Evolutionary conservation across 2,113 vertebrate genomes (phyloP).

Genomic region (Rhineura floridana): DNA sequence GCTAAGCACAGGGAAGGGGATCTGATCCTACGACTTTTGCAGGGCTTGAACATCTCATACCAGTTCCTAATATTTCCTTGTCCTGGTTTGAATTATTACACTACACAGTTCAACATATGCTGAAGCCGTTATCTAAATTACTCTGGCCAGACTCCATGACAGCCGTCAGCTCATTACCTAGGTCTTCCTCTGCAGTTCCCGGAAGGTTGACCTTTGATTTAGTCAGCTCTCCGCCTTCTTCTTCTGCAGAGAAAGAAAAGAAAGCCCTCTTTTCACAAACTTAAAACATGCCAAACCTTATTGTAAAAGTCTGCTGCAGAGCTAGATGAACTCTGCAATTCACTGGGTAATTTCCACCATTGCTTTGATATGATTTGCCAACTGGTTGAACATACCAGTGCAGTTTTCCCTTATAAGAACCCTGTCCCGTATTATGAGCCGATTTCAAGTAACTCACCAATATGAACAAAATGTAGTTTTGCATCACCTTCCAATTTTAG

Average conservation of each 20-base stretch:
- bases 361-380: not conserved
- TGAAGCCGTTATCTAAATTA: not conserved
- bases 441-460: not conserved
- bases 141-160: not conserved
- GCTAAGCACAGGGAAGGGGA: too few species aligned
- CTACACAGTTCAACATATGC: not conserved
- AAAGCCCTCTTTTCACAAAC: not conserved
- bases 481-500: not conserved
- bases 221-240: conserved; percentile 79
- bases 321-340: not conserved
- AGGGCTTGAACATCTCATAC: not conserved
- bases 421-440: too few species aligned
- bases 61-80: not conserved
- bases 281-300: rapidly evolving
- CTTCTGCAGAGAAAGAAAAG: conserved; percentile 66
- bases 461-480: not conserved
- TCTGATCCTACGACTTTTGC: too few species aligned
- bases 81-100: not conserved
- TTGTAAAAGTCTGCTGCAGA: not conserved
- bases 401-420: not conserved
- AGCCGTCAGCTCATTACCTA: conserved; percentile 61
- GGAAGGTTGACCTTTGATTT: conserved; percentile 78
- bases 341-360: not conserved
- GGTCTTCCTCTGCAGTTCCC: conserved; percentile 78
- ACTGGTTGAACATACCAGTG: not conserved